Evolutionary conservation across 2,113 vertebrate genomes (phyloP), one percentile per base, ranked within the genome.

Genomic region (Spilogale gracilis): DNA sequence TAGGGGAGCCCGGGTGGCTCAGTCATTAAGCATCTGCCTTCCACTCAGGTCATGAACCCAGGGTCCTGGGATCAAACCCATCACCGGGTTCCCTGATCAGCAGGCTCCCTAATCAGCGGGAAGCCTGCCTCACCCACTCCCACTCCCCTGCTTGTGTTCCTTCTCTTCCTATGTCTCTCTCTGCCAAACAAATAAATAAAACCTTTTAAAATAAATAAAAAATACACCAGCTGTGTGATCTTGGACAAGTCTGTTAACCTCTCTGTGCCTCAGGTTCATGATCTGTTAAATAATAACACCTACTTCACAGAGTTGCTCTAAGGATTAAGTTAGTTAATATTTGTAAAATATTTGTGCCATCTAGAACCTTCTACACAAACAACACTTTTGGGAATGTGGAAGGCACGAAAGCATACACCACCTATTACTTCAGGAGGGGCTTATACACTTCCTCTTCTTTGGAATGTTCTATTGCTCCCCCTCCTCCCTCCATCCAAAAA

Each of bases 211-310:
- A 60, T 60, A 3, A 25, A 61, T 61, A 61, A 61, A 25, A 61
- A 61, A 61, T 25, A 65, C 43, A 38, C n/a, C 3, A 12, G 50
- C 45, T 61, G 20, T 87, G 45, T 60, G 56, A 60, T 48, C 74
- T n/a, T 92, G 74, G 50, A 12, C 56, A 92, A 79, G n/a, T 89
- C 56, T 61, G 32, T 89, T 88, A 71, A 94, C 11, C 38, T 80
- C 50, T 94, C 76, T 80, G 52, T 88, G 91, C 30, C 54, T 65
- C 17, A 6, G 14, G 27, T 79, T 63, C 78, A 91, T 43, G 74
- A 43, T 76, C 74, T 84, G 16, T 88, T 65, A 94, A 80, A 90
- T 76, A 79, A 94, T 6, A 83, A 94, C 27, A 60, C 20, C 18
- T 17, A n/a, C 45, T 88, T 85, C 63, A 84, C 2, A 69, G 56